Evolutionary conservation across 2,113 vertebrate species (phyloP).

Genomic region (Suncus etruscus): DNA sequence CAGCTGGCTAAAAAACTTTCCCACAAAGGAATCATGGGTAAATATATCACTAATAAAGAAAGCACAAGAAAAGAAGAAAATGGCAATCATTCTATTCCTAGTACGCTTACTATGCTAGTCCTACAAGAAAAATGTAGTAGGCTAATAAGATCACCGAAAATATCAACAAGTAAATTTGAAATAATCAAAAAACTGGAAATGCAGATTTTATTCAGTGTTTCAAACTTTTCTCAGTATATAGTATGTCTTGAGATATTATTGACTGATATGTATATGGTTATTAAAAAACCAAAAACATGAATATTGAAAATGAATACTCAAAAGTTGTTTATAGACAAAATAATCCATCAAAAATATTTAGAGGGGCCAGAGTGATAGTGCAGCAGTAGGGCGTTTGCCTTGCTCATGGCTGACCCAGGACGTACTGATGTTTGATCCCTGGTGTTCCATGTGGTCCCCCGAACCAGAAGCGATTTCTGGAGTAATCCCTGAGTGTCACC

Average conservation of each 20-base stretch:
- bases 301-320: neutral
- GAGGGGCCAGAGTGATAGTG: neutral
- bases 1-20: conserved; percentile 33
- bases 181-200: neutral
- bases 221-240: neutral
- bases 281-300: neutral
- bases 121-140: neutral
- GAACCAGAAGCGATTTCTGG: no score
- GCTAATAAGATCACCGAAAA: neutral
- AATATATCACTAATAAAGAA: conserved; percentile 37
- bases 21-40: conserved; percentile 38
- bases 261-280: neutral
- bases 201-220: neutral
- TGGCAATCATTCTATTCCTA: neutral
- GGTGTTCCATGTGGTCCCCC: no score
- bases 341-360: conserved; percentile 33
- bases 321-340: conserved; percentile 21
- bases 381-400: no score
- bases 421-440: no score
- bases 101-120: rapidly evolving
- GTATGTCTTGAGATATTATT: conserved; percentile 2
- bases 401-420: no score
- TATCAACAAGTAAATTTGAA: neutral
- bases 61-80: neutral
- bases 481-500: no score